Conservation (phyloP, 2,888 invertebrate genomes). For the Abscondita cerata region DNA sequence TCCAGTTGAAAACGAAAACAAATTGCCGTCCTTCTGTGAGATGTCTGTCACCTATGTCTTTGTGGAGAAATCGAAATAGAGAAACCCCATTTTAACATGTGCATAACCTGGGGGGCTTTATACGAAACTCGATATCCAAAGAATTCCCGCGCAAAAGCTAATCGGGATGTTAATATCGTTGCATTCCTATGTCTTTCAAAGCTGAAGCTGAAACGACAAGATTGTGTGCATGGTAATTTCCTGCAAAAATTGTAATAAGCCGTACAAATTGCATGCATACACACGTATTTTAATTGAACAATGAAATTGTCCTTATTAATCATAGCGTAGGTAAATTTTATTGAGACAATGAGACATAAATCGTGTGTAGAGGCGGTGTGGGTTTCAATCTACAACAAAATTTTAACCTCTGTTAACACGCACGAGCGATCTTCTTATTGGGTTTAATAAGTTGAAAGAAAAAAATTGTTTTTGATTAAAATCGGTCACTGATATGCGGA, state of each 20-base stretch:
- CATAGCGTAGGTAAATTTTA: slow-evolving; percentile 30
- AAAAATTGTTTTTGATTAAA: not conserved
- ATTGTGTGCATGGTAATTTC: not conserved
- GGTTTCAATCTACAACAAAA: slow-evolving; percentile 25
- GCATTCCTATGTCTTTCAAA: not conserved
- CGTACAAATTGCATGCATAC: not conserved
- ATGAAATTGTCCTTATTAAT: slow-evolving; percentile 32
- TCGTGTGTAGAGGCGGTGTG: slow-evolving; percentile 28
- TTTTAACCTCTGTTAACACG: slow-evolving; percentile 14
- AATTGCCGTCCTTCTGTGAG: not conserved
- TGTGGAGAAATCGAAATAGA: too few relatives aligned
- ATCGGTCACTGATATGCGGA: not conserved
- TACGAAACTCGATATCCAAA: not conserved
- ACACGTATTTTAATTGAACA: slow-evolving; percentile 22
- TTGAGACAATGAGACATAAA: slow-evolving; percentile 30
- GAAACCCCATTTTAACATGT: not conserved
- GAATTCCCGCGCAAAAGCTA: slow-evolving; percentile 1
- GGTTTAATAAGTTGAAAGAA: not conserved
- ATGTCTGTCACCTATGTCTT: not conserved
- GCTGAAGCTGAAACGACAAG: not conserved
- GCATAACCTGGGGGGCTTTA: slow-evolving; percentile 4
- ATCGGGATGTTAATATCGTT: not conserved
- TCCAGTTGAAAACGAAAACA: not conserved
- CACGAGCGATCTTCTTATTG: slow-evolving; percentile 12
- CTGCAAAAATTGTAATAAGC: not conserved